Conservation (phyloP, 2,888 invertebrate genomes). For the Laothoe populi region DNA sequence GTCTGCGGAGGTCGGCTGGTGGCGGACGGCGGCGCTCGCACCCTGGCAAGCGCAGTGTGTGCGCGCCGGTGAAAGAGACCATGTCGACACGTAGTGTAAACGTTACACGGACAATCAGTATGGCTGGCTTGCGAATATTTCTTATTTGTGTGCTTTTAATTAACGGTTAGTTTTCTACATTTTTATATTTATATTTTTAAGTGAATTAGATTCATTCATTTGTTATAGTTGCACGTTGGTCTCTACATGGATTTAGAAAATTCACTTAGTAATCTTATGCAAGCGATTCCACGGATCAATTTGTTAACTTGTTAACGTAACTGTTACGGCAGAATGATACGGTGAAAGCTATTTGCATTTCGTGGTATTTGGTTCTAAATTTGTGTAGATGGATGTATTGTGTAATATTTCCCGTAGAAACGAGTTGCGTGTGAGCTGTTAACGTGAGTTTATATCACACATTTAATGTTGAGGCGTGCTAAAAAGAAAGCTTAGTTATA, state of each 20-base stretch:
- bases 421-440: slow-evolving; percentile 11
- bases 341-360: slow-evolving; percentile 70
- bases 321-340: slow-evolving; percentile 64
- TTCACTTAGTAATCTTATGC: slow-evolving; percentile 68
- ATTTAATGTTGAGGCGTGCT: slow-evolving; percentile 10
- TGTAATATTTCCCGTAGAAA: slow-evolving; percentile 5
- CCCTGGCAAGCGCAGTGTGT: slow-evolving; percentile 62
- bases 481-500: slow-evolving; percentile 34
- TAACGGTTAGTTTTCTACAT: slow-evolving; percentile 67
- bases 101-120: slow-evolving; percentile 57
- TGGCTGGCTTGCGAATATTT: slow-evolving; percentile 70
- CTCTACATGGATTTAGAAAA: slow-evolving; percentile 42
- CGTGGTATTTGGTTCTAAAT: slow-evolving; percentile 34
- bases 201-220: background rate
- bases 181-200: slow-evolving; percentile 36
- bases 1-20: slow-evolving; percentile 67
- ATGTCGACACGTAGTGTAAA: slow-evolving; percentile 65
- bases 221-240: background rate
- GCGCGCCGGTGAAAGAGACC: slow-evolving; percentile 79
- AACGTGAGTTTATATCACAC: slow-evolving; percentile 13
- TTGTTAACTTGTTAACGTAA: slow-evolving; percentile 67
- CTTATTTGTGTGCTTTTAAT: slow-evolving; percentile 72
- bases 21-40: slow-evolving; percentile 39
- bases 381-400: slow-evolving; percentile 21
- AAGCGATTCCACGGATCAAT: slow-evolving; percentile 63